Percentiles rank a stretch among this genome's conserved stretches.
Conservation (phyloP, 2,797 vertebrate genomes). For the Rhabdophis nuchalis region DNA sequence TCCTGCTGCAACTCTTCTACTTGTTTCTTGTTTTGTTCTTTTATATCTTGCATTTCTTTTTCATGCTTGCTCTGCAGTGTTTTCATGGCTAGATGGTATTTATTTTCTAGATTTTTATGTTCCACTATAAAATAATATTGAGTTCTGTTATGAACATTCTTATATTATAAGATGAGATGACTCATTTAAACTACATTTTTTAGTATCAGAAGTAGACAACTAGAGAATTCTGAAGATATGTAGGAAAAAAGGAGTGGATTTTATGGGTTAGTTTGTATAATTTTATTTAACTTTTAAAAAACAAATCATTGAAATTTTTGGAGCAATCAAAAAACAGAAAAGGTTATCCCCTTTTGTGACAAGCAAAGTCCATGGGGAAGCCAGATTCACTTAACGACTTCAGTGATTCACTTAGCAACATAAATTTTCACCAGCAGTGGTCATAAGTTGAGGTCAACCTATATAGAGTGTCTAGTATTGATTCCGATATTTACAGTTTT, state of each 20-base stretch:
- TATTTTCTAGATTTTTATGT: slow-evolving; percentile 65
- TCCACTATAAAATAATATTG: slow-evolving; percentile 43
- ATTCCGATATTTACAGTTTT: not conserved
- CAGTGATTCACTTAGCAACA: not conserved
- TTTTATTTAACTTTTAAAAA: not conserved
- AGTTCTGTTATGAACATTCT: not conserved
- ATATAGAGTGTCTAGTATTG: not conserved
- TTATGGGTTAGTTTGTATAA: not conserved
- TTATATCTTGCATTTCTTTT: slow-evolving; percentile 68
- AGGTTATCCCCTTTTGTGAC: not conserved
- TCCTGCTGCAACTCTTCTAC: slow-evolving; percentile 73
- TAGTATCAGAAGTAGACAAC: not conserved
- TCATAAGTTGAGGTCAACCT: not conserved
- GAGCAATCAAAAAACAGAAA: not conserved
- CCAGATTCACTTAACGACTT: not conserved
- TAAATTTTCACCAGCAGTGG: not conserved
- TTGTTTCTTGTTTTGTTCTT: slow-evolving; percentile 59
- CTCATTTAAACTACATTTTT: not conserved
- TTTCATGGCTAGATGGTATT: slow-evolving; percentile 68
- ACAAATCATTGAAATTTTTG: not conserved
- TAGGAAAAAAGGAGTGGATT: not conserved
- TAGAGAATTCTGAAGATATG: not conserved
- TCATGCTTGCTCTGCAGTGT: slow-evolving; percentile 69
- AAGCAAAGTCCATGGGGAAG: not conserved
- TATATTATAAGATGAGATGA: not conserved